Evolutionary conservation across 1,140 invertebrate genomes (phyloP).

Genomic region (Ptiloglossa arizonensis): DNA sequence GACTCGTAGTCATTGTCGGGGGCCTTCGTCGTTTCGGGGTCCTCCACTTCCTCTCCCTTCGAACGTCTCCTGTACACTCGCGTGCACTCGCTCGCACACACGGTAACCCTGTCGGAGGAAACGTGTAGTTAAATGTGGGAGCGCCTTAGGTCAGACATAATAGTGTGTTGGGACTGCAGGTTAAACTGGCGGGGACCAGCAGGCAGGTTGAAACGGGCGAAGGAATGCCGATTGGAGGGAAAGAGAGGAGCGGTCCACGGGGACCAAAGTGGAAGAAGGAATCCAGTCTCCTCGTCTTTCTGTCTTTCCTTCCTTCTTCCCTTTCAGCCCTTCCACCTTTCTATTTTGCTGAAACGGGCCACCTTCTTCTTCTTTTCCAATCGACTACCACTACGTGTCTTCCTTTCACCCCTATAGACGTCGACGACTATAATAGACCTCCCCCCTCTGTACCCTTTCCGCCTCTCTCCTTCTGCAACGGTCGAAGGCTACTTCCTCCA

Average conservation of each 20-base stretch:
- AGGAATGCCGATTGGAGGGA: slow-evolving; percentile 73
- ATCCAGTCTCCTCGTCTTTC: slow-evolving; percentile 50
- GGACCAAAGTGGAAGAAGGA: slow-evolving; percentile 44
- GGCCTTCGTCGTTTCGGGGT: background rate
- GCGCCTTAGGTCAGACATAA: slow-evolving; percentile 78
- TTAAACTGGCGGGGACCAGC: slow-evolving; percentile 73
- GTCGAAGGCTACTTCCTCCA: background rate
- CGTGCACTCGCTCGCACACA: background rate
- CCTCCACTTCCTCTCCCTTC: background rate
- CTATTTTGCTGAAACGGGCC: slow-evolving; percentile 35
- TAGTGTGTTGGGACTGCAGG: slow-evolving; percentile 77
- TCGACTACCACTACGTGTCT: background rate
- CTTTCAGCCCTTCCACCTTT: slow-evolving; percentile 21
- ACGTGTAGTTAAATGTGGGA: slow-evolving; percentile 78
- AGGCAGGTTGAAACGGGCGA: slow-evolving; percentile 74
- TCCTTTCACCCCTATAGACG: background rate
- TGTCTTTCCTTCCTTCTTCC: slow-evolving; percentile 25
- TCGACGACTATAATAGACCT: slow-evolving; percentile 7
- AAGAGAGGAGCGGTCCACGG: slow-evolving; percentile 50
- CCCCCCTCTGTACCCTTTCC: background rate
- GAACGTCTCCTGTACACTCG: background rate
- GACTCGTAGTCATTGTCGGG: slow-evolving; percentile 53
- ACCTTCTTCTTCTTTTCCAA: background rate
- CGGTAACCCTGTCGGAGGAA: slow-evolving; percentile 1
- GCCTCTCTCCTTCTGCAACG: background rate